These are phyloP conservation scores for Melanchra persicariae DNA, from an alignment of 2,888 invertebrate species.

Conservation along the genomic window DNA sequence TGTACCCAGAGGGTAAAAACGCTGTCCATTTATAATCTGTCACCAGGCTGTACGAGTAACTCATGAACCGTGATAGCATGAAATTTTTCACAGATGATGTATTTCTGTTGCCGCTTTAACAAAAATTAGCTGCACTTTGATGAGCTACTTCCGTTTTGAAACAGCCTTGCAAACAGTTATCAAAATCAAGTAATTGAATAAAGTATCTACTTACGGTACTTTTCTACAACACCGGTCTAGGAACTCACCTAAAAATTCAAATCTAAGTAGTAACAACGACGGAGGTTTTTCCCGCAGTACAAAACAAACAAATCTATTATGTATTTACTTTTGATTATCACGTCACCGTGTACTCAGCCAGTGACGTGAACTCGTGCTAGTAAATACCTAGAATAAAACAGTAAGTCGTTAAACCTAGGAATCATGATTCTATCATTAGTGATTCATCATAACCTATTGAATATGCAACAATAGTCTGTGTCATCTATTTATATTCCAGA, in stretches of 20 bases:
- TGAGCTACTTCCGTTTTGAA: too few species aligned
- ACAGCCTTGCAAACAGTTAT: background rate
- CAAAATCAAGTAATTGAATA: background rate
- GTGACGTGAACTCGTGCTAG: constrained; percentile 17
- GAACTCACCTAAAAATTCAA: background rate
- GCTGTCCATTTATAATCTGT: too few species aligned
- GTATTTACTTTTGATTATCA: constrained; percentile 28
- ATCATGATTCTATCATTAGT: constrained; percentile 40
- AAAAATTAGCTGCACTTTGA: too few species aligned
- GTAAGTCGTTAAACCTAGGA: constrained; percentile 37
- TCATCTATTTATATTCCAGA: constrained; percentile 55
- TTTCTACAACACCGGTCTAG: background rate
- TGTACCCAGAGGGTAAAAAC: too few species aligned
- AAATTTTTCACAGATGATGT: too few species aligned
- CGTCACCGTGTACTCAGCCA: constrained; percentile 18
- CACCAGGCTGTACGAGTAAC: too few species aligned
- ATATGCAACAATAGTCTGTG: constrained; percentile 55
- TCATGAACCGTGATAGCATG: too few species aligned
- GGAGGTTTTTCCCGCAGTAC: constrained; percentile 15
- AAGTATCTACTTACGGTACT: background rate
- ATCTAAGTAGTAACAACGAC: background rate
- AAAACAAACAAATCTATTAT: constrained; percentile 14
- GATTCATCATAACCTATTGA: constrained; percentile 48
- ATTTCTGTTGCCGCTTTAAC: too few species aligned
- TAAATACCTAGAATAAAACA: constrained; percentile 44